These are phyloP conservation scores for Cherax quadricarinatus DNA, from an alignment of 1,140 invertebrate genomes.

Conservation along the genomic window DNA sequence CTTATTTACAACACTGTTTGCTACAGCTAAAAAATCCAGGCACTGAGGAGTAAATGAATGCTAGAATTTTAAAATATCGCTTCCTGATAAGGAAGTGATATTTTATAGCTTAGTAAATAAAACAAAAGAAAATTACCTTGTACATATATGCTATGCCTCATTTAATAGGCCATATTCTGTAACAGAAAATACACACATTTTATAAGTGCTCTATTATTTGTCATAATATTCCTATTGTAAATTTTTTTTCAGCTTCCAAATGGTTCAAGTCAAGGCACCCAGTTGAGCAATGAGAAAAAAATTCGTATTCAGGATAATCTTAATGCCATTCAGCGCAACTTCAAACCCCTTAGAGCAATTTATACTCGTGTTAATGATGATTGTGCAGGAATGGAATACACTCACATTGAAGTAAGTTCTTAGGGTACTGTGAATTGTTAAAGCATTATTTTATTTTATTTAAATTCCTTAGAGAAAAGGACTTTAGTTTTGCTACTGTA, in stretches of 20 bases:
- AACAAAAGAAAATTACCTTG: too few species aligned
- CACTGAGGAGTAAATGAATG: too few species aligned
- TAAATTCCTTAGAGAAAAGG: not conserved
- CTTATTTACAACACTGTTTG: too few species aligned
- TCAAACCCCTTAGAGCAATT: conserved; percentile 59
- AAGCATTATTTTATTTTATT: not conserved
- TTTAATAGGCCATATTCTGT: too few species aligned
- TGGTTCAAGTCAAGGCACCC: conserved; percentile 40
- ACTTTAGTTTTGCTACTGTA: too few species aligned
- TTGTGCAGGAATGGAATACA: conserved; percentile 67
- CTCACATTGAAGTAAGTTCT: conserved; percentile 54
- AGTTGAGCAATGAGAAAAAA: conserved; percentile 56
- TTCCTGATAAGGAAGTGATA: too few species aligned
- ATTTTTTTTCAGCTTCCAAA: conserved; percentile 55
- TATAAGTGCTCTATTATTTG: too few species aligned
- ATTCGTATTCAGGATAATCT: conserved; percentile 57
- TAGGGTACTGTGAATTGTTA: not conserved
- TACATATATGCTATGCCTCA: too few species aligned
- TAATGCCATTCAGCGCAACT: conserved; percentile 54
- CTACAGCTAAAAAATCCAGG: too few species aligned
- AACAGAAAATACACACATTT: too few species aligned
- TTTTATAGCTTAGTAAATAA: too few species aligned
- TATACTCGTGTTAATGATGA: conserved; percentile 59
- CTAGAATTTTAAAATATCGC: too few species aligned
- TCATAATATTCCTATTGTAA: not conserved